Evolutionary conservation across 1,140 invertebrate species (phyloP).

Genomic region (Leptoteleia sp.): DNA sequence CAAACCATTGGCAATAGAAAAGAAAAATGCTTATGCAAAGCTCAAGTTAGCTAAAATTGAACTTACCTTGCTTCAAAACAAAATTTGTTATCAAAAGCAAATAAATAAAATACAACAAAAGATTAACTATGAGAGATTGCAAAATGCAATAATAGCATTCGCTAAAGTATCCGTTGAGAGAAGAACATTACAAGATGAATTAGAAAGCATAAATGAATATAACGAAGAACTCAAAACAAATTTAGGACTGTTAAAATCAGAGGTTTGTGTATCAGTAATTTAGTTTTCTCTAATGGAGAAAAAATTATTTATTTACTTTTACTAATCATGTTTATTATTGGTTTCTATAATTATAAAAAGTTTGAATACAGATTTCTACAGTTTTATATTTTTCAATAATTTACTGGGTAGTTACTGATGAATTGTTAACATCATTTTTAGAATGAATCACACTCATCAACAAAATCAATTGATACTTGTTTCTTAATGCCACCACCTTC

Average conservation of each 20-base stretch:
- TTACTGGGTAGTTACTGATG: too few species aligned
- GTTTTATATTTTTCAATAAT: too few species aligned
- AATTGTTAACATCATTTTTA: slow-evolving; percentile 4
- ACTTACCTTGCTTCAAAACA: slow-evolving; percentile 11
- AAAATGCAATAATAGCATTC: slow-evolving; percentile 23
- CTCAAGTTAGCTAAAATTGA: slow-evolving; percentile 9
- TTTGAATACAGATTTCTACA: too few species aligned
- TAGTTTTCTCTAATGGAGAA: too few species aligned
- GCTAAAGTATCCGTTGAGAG: slow-evolving; percentile 21
- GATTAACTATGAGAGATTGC: slow-evolving; percentile 18
- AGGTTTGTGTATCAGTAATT: slow-evolving; percentile 8
- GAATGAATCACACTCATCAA: slow-evolving; percentile 7
- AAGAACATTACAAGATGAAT: slow-evolving; percentile 18
- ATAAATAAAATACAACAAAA: slow-evolving; percentile 21
- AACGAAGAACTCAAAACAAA: slow-evolving; percentile 24
- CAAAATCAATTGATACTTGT: slow-evolving; percentile 10
- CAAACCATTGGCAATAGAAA: slow-evolving; percentile 22
- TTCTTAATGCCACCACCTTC: slow-evolving; percentile 30
- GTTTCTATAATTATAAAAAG: too few species aligned
- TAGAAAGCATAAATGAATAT: slow-evolving; percentile 8
- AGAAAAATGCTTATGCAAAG: neutral
- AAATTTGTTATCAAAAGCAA: slow-evolving; percentile 16
- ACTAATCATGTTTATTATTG: too few species aligned
- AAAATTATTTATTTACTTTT: too few species aligned
- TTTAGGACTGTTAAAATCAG: slow-evolving; percentile 13